Base-by-base conservation (phyloP, 2,113 vertebrate species). In the Phyllostomus discolor region DNA sequence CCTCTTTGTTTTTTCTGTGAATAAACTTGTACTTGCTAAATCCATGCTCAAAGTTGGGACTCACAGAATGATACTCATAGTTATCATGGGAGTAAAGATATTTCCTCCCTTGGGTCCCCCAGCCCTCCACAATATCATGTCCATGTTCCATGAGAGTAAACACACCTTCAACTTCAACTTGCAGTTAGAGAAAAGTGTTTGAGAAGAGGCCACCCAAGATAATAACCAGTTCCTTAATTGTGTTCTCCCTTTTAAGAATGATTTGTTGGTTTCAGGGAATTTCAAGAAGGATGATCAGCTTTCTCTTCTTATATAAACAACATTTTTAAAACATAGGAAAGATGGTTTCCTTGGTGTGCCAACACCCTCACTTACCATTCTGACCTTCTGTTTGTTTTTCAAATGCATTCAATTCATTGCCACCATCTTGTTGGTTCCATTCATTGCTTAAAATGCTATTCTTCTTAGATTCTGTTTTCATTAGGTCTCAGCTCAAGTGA, bases 61-160 rank as follows among this genome's bases (percentile, higher is more conserved):
- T 64, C 5, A 26, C 15, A n/a, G 22, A 67, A 24, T 38, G 3
- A 81, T 26, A 46, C 4, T 48, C 19, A 20, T 1, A 7, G 26
- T 43, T 52, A 31, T 31, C 12, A 3, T 17, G 22, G 35, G 48
- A 54, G 62, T 43, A 48, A 89, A 35, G 48, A 7, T 3, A 46
- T 16, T 22, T 15, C 28, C 33, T 15, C 9, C 2, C 22, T 16
- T 41, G 28, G 17, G 46, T 50, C 28, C 28, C 26, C 17, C 73
- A 76, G 2, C 3, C 15, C 75, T 35, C 5, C 19, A 33, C n/a
- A 17, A 46, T 2, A 31, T 35, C 19, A 4, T 0, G 5, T 46
- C 41, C 66, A 0, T 28, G 16, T 41, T 83, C 17, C 35, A 6
- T 7, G 15, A 35, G 46, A 4, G 7, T 12, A 4, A 81, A 35